phyloP scores from a whole-genome alignment of 2,888 invertebrate genomes.

The Drosophila infuscata region DNA sequence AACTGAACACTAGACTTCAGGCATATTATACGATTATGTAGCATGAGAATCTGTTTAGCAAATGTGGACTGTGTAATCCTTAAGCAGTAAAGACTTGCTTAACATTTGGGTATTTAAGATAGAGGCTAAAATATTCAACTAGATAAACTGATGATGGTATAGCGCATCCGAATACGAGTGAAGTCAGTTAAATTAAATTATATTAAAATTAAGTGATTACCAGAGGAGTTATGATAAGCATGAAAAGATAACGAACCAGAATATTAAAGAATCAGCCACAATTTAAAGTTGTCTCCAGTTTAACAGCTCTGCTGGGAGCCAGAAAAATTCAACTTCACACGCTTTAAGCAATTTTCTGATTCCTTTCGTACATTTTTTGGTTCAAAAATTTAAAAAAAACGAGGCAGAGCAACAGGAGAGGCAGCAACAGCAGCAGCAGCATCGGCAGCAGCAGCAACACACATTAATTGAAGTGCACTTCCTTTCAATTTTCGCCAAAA shows the following conservation, averaged over 20 bases:
- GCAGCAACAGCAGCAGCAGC: constrained; percentile 14
- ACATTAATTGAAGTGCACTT: constrained; percentile 77
- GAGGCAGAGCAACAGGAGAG: constrained; percentile 4
- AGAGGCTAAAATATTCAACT: not conserved
- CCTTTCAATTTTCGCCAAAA: constrained; percentile 76
- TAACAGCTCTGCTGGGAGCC: not conserved
- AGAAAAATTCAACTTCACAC: constrained; percentile 1
- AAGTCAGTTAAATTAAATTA: not conserved
- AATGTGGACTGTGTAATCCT: constrained; percentile 13
- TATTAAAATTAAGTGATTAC: not conserved
- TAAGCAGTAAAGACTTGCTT: not conserved
- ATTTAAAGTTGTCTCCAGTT: not conserved
- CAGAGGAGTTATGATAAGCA: not conserved
- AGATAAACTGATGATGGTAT: too few species aligned
- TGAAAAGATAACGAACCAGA: not conserved
- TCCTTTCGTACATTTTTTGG: constrained; percentile 11
- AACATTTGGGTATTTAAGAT: not conserved
- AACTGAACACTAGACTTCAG: constrained; percentile 29
- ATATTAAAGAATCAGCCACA: not conserved
- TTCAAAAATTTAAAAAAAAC: constrained; percentile 20
- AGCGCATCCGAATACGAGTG: not conserved
- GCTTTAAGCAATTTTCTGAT: constrained; percentile 13
- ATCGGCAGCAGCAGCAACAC: constrained; percentile 20
- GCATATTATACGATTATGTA: constrained; percentile 25
- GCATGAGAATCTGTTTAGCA: constrained; percentile 23